Evolutionary conservation across 2,888 invertebrate species (phyloP).

Genomic region (Polydrusus tereticollis): DNA sequence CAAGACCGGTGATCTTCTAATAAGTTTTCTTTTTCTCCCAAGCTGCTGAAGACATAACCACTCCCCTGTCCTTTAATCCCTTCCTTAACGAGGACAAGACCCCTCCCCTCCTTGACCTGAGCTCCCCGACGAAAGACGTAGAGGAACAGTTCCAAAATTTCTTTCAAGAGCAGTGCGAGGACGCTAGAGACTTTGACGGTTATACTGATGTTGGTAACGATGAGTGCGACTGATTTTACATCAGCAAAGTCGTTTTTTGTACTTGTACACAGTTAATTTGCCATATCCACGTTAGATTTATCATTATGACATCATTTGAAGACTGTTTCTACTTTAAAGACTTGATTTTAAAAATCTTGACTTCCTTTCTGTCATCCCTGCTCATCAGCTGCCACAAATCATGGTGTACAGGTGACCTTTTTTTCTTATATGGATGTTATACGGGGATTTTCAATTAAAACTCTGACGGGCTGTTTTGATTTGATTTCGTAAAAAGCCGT

Average conservation of each 20-base stretch:
- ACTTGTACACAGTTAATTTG: not conserved
- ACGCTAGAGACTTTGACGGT: not conserved
- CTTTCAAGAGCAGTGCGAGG: constrained; percentile 33
- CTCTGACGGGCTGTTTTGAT: too few relatives aligned
- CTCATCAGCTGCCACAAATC: not conserved
- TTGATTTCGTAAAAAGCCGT: too few relatives aligned
- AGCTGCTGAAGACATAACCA: constrained; percentile 63
- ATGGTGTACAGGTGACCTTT: constrained; percentile 10
- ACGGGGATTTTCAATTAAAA: not conserved
- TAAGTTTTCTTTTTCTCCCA: constrained; percentile 57
- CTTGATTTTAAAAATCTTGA: not conserved
- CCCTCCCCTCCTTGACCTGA: constrained; percentile 61
- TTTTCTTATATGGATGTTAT: not conserved
- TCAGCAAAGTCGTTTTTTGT: not conserved
- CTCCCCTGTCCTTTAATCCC: constrained; percentile 62
- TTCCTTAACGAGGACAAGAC: constrained; percentile 64
- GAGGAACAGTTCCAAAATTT: constrained; percentile 60
- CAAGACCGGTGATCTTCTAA: too few relatives aligned
- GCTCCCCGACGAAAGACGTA: constrained; percentile 56
- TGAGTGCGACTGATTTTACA: not conserved
- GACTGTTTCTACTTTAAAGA: not conserved
- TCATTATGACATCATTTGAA: not conserved
- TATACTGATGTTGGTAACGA: not conserved
- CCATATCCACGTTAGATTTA: not conserved
- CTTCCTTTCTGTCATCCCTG: not conserved